phyloP scores from a whole-genome alignment of 1,140 invertebrate genomes.

The Harpegnathos saltator region DNA sequence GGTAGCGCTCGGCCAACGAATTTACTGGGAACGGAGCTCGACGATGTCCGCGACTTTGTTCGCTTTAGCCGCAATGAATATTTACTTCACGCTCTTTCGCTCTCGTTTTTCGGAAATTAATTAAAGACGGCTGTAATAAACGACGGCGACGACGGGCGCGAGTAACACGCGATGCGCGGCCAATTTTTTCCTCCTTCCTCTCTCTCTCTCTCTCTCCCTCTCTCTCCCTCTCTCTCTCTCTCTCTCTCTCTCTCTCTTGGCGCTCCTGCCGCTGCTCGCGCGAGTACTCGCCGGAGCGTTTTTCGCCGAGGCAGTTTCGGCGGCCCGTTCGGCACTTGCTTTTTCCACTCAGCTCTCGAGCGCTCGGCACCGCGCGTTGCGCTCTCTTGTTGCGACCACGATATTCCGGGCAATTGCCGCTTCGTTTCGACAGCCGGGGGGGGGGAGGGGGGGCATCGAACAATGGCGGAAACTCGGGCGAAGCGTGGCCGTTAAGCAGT shows the following conservation, averaged over 20 bases:
- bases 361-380: not conserved
- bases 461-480: slow-evolving; percentile 62
- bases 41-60: slow-evolving; percentile 54
- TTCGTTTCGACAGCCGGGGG: too few species aligned
- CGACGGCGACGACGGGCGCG: not conserved
- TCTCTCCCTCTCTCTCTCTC: not conserved
- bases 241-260: not conserved
- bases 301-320: not conserved
- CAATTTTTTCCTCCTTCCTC: not conserved
- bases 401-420: not conserved
- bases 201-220: not conserved
- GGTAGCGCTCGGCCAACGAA: slow-evolving; percentile 66
- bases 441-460: slow-evolving; percentile 22
- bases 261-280: too few species aligned
- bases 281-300: too few species aligned
- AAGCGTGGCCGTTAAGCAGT: slow-evolving; percentile 52
- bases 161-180: not conserved
- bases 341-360: too few species aligned
- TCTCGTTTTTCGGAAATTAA: slow-evolving; percentile 58
- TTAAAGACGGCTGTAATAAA: slow-evolving; percentile 57
- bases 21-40: slow-evolving; percentile 61
- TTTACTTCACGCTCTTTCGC: slow-evolving; percentile 59
- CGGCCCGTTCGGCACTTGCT: too few species aligned
- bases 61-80: slow-evolving; percentile 71
- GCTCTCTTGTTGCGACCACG: not conserved